Percentiles rank a stretch among this genome's conserved stretches.
Evolutionary conservation across 2,888 invertebrate genomes (phyloP).

Genomic region (Drosophila paucipuncta): DNA sequence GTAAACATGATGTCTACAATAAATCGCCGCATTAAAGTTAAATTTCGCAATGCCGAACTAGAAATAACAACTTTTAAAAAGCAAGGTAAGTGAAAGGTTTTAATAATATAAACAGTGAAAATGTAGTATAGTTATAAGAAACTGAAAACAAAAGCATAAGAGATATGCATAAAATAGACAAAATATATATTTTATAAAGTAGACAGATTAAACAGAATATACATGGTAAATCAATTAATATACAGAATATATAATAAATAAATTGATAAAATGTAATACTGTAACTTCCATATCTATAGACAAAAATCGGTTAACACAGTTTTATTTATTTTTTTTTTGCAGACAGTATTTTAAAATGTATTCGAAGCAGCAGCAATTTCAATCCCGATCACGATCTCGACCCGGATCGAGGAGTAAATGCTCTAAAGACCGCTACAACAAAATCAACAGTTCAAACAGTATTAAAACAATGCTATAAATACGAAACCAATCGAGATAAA

Average conservation of each 20-base stretch:
- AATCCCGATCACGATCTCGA: not conserved
- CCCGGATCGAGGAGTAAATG: not conserved
- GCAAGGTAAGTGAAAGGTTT: conserved; percentile 5
- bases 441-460: conserved; percentile 20
- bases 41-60: conserved; percentile 15
- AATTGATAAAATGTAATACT: not conserved
- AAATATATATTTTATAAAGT: not conserved
- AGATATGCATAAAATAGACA: not conserved
- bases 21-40: conserved; percentile 23
- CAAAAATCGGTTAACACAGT: not conserved
- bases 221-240: not conserved
- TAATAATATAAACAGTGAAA: not conserved
- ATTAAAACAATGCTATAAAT: conserved; percentile 26
- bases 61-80: not conserved
- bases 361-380: not conserved
- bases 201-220: not conserved
- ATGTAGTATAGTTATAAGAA: not conserved
- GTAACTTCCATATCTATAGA: not conserved
- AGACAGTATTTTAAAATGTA: conserved; percentile 12
- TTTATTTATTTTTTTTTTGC: conserved; percentile 13
- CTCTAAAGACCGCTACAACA: not conserved
- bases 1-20: conserved; percentile 20
- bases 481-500: not conserved
- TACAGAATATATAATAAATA: not conserved
- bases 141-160: not conserved